A percentile compares a stretch with the other conserved stretches of the same genome.
phyloP scores from a whole-genome alignment of 2,113 vertebrate genomes.

The Myanophis thanlyinensis region DNA sequence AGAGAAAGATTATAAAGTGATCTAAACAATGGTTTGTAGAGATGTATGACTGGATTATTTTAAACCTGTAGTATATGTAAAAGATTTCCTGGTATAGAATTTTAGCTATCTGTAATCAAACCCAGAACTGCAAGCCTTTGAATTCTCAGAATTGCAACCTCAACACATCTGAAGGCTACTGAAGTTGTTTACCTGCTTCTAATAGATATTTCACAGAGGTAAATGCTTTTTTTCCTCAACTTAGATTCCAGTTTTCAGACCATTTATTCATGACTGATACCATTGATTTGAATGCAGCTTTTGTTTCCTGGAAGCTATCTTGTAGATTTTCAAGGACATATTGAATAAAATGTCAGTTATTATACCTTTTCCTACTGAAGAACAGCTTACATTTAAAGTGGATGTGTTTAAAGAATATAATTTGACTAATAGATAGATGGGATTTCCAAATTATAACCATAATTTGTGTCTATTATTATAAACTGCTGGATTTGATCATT shows the following conservation, averaged over 20 bases:
- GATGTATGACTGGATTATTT: background rate
- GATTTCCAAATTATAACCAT: conserved; percentile 12
- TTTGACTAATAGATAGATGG: background rate
- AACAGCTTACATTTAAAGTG: conserved; percentile 5
- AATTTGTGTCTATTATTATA: background rate
- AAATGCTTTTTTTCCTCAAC: conserved; percentile 33
- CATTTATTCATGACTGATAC: background rate
- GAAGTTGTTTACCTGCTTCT: background rate
- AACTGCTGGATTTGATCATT: background rate
- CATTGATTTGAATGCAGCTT: conserved; percentile 6
- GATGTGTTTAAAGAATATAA: background rate
- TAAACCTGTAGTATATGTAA: background rate
- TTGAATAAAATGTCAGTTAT: conserved; percentile 36
- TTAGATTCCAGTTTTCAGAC: background rate
- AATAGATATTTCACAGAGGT: conserved; percentile 24
- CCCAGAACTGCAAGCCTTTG: background rate
- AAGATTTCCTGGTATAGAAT: background rate
- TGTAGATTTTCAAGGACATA: conserved; percentile 33
- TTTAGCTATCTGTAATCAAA: background rate
- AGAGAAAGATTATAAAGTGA: background rate
- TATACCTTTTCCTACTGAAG: conserved; percentile 36
- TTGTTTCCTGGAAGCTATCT: conserved; percentile 41
- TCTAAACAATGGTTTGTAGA: background rate
- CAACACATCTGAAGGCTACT: background rate
- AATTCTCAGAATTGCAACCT: background rate